Conservation (phyloP, 2,888 invertebrate species). For the Drepana falcataria region DNA sequence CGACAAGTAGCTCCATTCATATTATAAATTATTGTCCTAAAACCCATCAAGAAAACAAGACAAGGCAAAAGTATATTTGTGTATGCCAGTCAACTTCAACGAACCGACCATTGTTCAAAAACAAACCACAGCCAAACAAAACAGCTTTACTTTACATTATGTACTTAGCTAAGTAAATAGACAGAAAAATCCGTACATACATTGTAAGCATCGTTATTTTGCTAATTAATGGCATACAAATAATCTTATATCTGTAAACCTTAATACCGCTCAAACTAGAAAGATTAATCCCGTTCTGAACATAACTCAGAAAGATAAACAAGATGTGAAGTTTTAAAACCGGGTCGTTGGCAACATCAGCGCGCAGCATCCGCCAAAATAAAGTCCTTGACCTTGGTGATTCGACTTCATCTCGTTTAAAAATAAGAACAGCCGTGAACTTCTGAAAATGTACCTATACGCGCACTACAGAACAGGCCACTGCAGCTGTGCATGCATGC, state of each 20-base stretch:
- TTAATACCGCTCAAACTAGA: constrained; percentile 42
- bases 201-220: too few relatives aligned
- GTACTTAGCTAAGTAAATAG: constrained; percentile 1
- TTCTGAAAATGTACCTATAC: constrained; percentile 44
- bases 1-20: too few relatives aligned
- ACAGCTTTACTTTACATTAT: constrained; percentile 12
- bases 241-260: too few relatives aligned
- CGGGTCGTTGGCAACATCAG: constrained; percentile 55
- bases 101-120: background rate
- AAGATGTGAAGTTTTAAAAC: constrained; percentile 34
- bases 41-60: too few relatives aligned
- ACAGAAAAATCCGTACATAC: too few relatives aligned
- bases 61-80: background rate
- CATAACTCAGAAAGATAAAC: constrained; percentile 34
- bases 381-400: constrained; percentile 70
- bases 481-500: constrained; percentile 29
- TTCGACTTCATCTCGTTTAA: constrained; percentile 59
- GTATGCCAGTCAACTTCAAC: background rate
- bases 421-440: constrained; percentile 74
- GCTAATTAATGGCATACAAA: too few relatives aligned
- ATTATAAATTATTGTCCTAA: too few relatives aligned
- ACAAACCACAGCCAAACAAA: background rate
- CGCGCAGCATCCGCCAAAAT: constrained; percentile 62
- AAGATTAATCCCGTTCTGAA: constrained; percentile 32
- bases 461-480: constrained; percentile 45